Evolutionary conservation across 30 jellyfish, hydroid and myxozoan species (phyloP).

Genomic region (Catostylus mosaicus): DNA sequence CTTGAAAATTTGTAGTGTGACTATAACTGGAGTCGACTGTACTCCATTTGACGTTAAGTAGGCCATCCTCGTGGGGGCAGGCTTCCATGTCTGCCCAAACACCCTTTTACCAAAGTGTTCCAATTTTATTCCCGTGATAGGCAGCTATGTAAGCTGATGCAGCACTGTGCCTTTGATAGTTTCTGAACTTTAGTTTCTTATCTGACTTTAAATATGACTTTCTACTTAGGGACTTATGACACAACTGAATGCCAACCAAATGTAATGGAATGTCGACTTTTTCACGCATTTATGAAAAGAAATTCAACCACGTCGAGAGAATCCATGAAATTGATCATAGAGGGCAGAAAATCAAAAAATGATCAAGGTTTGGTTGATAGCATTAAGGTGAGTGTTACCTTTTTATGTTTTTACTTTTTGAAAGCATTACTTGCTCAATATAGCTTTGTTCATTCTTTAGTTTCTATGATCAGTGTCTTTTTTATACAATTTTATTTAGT

Average conservation of each 20-base stretch:
- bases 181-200: neutral
- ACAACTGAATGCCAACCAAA: slow-evolving; percentile 66
- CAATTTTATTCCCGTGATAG: neutral
- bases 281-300: slow-evolving; percentile 56
- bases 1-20: too few relatives aligned
- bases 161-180: neutral
- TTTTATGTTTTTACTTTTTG: neutral
- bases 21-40: too few relatives aligned
- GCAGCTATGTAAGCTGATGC: too few relatives aligned
- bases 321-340: slow-evolving; percentile 31
- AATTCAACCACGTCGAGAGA: slow-evolving; percentile 54
- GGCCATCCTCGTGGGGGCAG: neutral
- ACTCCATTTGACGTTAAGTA: too few relatives aligned
- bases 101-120: neutral
- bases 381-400: slow-evolving; percentile 43
- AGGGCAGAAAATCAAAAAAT: slow-evolving; percentile 61
- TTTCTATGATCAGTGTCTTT: too few relatives aligned
- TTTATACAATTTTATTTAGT: too few relatives aligned
- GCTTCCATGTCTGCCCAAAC: neutral
- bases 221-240: slow-evolving; percentile 59
- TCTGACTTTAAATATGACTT: neutral
- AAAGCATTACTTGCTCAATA: too few relatives aligned
- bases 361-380: slow-evolving; percentile 75
- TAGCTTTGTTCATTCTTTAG: too few relatives aligned
- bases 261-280: slow-evolving; percentile 50